Percentiles rank a stretch among this genome's conserved stretches.
Evolutionary conservation across 2,888 invertebrate species (phyloP).

Genomic region (Caradrina kadenii): DNA sequence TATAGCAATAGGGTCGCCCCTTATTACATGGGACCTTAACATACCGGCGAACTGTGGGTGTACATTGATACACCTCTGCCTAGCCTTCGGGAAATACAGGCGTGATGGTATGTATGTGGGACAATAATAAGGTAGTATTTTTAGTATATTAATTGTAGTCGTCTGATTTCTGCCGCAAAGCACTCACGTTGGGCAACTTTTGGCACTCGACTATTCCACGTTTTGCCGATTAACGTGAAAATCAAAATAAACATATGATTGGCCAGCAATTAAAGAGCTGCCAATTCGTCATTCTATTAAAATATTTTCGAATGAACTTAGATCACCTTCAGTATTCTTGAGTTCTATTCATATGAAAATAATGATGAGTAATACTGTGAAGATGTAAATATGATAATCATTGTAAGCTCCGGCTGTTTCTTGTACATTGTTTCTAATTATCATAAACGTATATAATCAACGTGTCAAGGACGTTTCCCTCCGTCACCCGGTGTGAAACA

Average conservation of each 20-base stretch:
- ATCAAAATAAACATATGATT: slow-evolving; percentile 42
- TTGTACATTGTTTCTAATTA: slow-evolving; percentile 50
- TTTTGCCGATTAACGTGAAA: slow-evolving; percentile 24
- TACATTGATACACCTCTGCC: too few species aligned
- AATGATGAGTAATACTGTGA: slow-evolving; percentile 49
- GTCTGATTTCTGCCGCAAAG: not conserved
- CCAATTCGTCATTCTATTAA: slow-evolving; percentile 36
- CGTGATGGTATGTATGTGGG: too few species aligned
- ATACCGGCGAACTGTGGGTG: too few species aligned
- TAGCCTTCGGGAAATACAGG: too few species aligned
- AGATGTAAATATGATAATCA: slow-evolving; percentile 54
- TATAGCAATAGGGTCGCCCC: too few species aligned
- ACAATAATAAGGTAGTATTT: too few species aligned
- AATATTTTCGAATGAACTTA: slow-evolving; percentile 29
- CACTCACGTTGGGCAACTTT: slow-evolving; percentile 22
- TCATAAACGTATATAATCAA: slow-evolving; percentile 49
- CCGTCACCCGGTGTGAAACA: slow-evolving; percentile 41
- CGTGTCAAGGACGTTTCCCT: slow-evolving; percentile 56
- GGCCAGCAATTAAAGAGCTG: slow-evolving; percentile 50
- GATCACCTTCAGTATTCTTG: slow-evolving; percentile 31
- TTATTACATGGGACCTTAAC: too few species aligned
- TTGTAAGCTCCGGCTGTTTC: slow-evolving; percentile 50
- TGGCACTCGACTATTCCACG: slow-evolving; percentile 36
- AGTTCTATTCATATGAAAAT: slow-evolving; percentile 47
- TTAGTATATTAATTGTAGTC: too few species aligned